Conservation (phyloP, 2,113 vertebrate species). For the Pungitius pungitius region DNA sequence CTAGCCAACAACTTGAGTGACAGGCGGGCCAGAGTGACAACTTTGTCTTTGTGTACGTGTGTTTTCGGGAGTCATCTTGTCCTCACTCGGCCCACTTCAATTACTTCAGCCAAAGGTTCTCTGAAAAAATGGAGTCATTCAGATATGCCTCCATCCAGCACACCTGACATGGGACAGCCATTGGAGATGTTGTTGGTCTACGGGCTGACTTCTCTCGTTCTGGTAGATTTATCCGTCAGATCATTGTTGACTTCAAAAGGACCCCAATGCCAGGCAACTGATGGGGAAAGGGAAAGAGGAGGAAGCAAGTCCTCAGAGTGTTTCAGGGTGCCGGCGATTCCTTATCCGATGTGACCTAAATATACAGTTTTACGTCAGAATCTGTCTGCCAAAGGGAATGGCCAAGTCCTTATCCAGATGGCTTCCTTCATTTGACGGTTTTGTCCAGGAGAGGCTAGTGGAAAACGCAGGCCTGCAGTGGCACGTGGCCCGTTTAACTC, state of each 20-base stretch:
- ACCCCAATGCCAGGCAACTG: slow-evolving; percentile 16
- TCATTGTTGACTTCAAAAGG: slow-evolving; percentile 33
- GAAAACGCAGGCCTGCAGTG: slow-evolving; percentile 46
- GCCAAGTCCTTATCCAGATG: slow-evolving; percentile 43
- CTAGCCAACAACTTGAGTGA: slow-evolving; percentile 65
- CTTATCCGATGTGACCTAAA: slow-evolving; percentile 45
- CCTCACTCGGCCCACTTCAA: slow-evolving; percentile 72
- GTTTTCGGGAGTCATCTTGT: slow-evolving; percentile 46
- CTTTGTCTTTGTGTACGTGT: slow-evolving; percentile 29
- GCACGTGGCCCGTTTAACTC: slow-evolving; percentile 59
- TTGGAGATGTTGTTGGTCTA: slow-evolving; percentile 25
- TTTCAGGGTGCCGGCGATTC: slow-evolving; percentile 28
- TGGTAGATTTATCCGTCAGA: no score
- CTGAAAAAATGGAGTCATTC: slow-evolving; percentile 56
- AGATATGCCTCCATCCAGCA: slow-evolving; percentile 34
- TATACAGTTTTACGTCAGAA: slow-evolving; percentile 26
- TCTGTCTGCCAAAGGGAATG: slow-evolving; percentile 24
- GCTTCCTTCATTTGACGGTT: slow-evolving; percentile 20
- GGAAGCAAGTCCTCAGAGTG: slow-evolving; percentile 17
- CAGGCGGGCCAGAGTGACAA: slow-evolving; percentile 50
- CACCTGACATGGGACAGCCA: slow-evolving; percentile 47
- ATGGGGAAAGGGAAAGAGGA: not conserved
- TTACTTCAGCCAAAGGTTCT: slow-evolving; percentile 71
- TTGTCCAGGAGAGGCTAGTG: slow-evolving; percentile 29
- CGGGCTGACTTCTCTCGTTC: no score